Evolutionary conservation across 2,113 vertebrate genomes (phyloP).

Genomic region (Rhadina sibilatrix): DNA sequence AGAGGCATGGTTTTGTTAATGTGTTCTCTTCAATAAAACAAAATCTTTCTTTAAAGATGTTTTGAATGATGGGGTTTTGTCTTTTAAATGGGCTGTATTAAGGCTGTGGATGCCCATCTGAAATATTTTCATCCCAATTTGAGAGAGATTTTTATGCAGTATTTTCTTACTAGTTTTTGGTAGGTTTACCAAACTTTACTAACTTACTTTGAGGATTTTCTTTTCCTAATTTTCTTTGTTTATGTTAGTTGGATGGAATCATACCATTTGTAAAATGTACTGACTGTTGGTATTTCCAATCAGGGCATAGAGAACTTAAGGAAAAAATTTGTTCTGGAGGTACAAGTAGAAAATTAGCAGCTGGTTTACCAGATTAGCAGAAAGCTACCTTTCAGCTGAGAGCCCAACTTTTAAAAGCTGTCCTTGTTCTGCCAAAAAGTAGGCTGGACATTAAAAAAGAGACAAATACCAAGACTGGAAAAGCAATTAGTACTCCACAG

Average conservation of each 20-base stretch:
- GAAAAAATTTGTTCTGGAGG: neutral
- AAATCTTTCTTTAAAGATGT: neutral
- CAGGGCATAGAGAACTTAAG: neutral
- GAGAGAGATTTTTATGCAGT: neutral
- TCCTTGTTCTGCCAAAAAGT: slow-evolving; percentile 14
- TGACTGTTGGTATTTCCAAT: neutral
- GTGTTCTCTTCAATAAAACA: accelerated
- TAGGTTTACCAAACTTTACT: neutral
- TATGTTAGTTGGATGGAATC: neutral
- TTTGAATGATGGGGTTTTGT: neutral
- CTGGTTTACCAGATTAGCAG: neutral
- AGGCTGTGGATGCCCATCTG: neutral
- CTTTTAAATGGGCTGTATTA: neutral
- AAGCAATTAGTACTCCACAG: slow-evolving; percentile 14
- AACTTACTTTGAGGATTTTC: neutral
- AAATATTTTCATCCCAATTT: neutral
- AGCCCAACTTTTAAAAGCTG: neutral
- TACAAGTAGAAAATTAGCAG: neutral
- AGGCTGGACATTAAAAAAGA: neutral
- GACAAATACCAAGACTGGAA: neutral
- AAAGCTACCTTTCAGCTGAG: neutral
- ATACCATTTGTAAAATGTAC: neutral
- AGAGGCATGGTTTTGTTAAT: accelerated
- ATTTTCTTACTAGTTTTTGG: neutral
- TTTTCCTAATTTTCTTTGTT: neutral